These are phyloP conservation scores for Dyspetes luteomarginatus DNA, from an alignment of 2,888 invertebrate species.

Conservation along the genomic window DNA sequence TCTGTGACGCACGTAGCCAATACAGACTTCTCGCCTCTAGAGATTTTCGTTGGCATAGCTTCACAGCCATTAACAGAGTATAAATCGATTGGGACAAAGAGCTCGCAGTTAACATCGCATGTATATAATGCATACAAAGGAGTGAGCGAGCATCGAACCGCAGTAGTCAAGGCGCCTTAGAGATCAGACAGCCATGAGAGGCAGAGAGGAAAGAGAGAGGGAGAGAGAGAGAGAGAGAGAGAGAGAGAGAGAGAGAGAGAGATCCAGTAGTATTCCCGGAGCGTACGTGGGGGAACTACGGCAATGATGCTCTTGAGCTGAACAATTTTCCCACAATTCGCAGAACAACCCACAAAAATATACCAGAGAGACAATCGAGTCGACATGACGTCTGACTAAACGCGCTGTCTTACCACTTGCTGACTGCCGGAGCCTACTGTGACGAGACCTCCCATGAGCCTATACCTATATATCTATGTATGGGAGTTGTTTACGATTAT, in stretches of 20 bases:
- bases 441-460: background rate
- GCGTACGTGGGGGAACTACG: conserved; percentile 6
- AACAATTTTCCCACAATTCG: background rate
- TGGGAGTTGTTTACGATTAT: background rate
- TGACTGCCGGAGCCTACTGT: background rate
- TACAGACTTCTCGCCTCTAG: too few species aligned
- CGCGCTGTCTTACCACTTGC: conserved; percentile 24
- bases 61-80: too few species aligned
- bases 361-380: background rate
- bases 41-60: too few species aligned
- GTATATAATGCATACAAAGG: conserved; percentile 13
- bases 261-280: conserved; percentile 4
- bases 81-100: background rate
- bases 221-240: background rate
- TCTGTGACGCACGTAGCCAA: too few species aligned
- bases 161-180: conserved; percentile 39
- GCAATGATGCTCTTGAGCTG: conserved; percentile 1
- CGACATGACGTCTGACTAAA: conserved; percentile 43
- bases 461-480: background rate
- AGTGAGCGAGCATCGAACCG: conserved; percentile 44
- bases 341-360: conserved; percentile 8
- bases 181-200: conserved; percentile 42
- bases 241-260: background rate
- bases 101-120: background rate
- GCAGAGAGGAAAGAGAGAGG: background rate